Evolutionary conservation across 2,797 vertebrate species (phyloP), one percentile per base, ranked within the genome.

Genomic region (Garrulus glandarius): DNA sequence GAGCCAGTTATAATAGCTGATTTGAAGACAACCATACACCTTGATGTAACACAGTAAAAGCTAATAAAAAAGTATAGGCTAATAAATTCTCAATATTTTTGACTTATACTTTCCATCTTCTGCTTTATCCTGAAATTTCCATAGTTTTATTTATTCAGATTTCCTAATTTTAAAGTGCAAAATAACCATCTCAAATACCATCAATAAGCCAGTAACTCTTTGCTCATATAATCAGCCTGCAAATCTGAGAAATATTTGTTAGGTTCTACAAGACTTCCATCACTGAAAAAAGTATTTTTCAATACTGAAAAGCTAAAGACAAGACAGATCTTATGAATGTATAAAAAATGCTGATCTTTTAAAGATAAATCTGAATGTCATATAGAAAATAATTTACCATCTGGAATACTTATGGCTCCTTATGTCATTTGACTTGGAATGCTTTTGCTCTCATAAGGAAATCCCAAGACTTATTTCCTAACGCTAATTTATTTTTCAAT

Each of bases 401-500:
- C n/a, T 53, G 87, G 87, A 92, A 89, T 92, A 89, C 67, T 85
- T 81, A 68, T 17, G 69, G 46, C 43, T 94, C 76, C 78, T 84
- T 82, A 65, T 30, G 22, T 55, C 32, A 93, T 93, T 96, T 96
- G 30, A 55, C 69, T 84, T 93, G 53, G 67, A 95, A 96, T 81
- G 79, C 11, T 85, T 95, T 41, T 61, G 18, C 37, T 52, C 60
- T 93, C 83, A 79, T 46, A 81, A 77, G 78, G 53, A 94, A 78
- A 83, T 83, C 84, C 88, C 70, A 0, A 55, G 72, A 89, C 69
- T 68, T 93, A 91, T 94, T 97, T 97, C 97, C 84, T 95, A 95
- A 93, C 36, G 43, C 36, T 89, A 69, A 74, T 70, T 70, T 92
- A 82, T 81, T 89, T 95, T 87, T 84, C 56, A 87, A 27, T 97